Base-by-base conservation (phyloP, 2,888 invertebrate species). In the Caradrina clavipalpis region DNA sequence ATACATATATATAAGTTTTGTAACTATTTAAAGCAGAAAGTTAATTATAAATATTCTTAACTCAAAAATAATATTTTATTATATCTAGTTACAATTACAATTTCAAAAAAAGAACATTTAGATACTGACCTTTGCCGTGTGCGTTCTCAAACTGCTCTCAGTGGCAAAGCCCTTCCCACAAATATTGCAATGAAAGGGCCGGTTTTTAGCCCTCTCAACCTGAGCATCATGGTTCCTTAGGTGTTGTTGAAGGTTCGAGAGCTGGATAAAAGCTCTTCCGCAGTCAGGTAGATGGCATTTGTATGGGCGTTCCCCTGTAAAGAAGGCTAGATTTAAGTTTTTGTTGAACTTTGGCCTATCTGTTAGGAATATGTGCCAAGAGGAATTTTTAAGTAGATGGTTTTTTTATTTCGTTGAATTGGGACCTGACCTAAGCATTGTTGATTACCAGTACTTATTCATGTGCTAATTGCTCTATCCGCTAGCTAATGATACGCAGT, bases 91-190 rank as follows among this genome's bases (percentile, higher is more conserved):
- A 35, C 35, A 8, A 35, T 35, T 1, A 35, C 35, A 35, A 39
- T 26, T 4, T 26, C 26, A 13, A 19, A 55, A 11, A 26, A 17
- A 59, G n/a, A 0, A 42, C 11, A 49, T n/a, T 70, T 50, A 80
- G 83, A 90, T 91, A 97, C 98, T 97, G 97, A 99, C 99, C 99
- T 99, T 99, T 93, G 99, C 98, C 88, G 99, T 99, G 93, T 99
- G 99, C 75, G 99, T 99, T 94, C 99, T 97, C 84, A 99, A 97
- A 92, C 99, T 99, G 93, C 98, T 98, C 91, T 99, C 99, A 56
- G 99, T 99, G 73, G 99, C 99, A 92, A 99, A 99, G 55, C 99
- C 99, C 91, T 99, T 99, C 69, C 99, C 99, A 94, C 99, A 99
- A 87, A 99, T 99, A 92, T 98, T 98, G 95, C 99, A 99, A 91